Evolutionary conservation across 1,140 invertebrate species (phyloP).

Genomic region (Camponotus pennsylvanicus): DNA sequence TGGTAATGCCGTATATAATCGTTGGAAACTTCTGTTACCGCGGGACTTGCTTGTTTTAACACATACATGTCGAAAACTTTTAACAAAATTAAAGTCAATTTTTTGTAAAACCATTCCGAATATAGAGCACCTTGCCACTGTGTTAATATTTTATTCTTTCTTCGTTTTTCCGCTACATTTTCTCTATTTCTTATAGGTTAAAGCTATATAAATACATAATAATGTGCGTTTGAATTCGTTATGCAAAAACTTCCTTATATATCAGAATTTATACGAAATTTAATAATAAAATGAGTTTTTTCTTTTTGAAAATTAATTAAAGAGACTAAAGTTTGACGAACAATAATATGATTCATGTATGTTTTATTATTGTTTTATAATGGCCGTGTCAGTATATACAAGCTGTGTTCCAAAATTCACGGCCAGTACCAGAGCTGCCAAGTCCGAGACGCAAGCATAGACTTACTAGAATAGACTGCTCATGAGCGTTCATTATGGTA

Average conservation of each 20-base stretch:
- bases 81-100: conserved; percentile 70
- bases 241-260: neutral
- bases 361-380: neutral
- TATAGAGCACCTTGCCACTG: neutral
- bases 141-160: conserved; percentile 47
- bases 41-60: conserved; percentile 57
- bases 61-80: conserved; percentile 67
- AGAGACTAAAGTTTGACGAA: neutral
- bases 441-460: too few relatives aligned
- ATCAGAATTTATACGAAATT: neutral
- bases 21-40: conserved; percentile 47
- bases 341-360: neutral
- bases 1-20: conserved; percentile 77
- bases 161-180: conserved; percentile 68
- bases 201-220: neutral
- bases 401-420: too few relatives aligned
- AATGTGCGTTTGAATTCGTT: neutral
- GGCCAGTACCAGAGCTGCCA: too few relatives aligned
- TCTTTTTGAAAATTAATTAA: neutral
- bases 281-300: conserved; percentile 17
- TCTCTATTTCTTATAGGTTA: conserved; percentile 61
- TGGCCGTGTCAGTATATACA: too few relatives aligned
- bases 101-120: conserved; percentile 80
- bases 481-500: too few relatives aligned
- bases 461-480: too few relatives aligned